Percentiles rank a stretch among this genome's conserved stretches.
phyloP scores from a whole-genome alignment of 37 sponge, comb jelly and placozoan species.

The Axinella damicornis region DNA sequence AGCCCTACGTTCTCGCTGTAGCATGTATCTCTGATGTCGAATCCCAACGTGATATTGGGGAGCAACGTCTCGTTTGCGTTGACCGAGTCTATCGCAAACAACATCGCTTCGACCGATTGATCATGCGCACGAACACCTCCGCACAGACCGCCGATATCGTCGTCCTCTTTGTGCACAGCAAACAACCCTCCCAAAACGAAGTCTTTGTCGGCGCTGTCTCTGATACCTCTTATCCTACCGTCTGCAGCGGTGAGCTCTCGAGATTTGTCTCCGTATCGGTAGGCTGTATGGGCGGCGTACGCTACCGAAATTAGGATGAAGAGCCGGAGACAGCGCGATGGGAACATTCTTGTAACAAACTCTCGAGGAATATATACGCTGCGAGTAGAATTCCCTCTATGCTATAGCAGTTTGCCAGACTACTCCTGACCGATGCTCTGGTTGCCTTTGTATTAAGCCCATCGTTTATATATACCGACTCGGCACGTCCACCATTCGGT shows the following conservation, averaged over 20 bases:
- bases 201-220: slow-evolving; percentile 40
- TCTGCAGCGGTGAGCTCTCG: slow-evolving; percentile 5
- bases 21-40: slow-evolving; percentile 83
- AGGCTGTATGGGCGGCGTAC: too few relatives aligned
- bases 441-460: too few relatives aligned
- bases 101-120: slow-evolving; percentile 78
- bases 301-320: too few relatives aligned
- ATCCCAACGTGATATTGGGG: slow-evolving; percentile 62
- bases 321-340: too few relatives aligned
- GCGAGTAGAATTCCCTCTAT: too few relatives aligned
- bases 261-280: not conserved
- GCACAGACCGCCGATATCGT: not conserved
- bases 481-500: too few relatives aligned
- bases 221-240: slow-evolving; percentile 40
- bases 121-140: not conserved
- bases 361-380: too few relatives aligned
- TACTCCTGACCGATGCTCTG: too few relatives aligned
- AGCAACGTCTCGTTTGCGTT: slow-evolving; percentile 58
- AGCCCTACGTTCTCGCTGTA: slow-evolving; percentile 47
- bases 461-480: too few relatives aligned
- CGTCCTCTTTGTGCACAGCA: slow-evolving; percentile 41
- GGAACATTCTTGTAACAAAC: too few relatives aligned
- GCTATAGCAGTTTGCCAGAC: too few relatives aligned
- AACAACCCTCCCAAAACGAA: slow-evolving; percentile 79
- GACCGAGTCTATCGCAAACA: slow-evolving; percentile 69